These are phyloP conservation scores for Dendrophyllia cribrosa DNA, from an alignment of 64 coral and sea anemone species.

Conservation along the genomic window DNA sequence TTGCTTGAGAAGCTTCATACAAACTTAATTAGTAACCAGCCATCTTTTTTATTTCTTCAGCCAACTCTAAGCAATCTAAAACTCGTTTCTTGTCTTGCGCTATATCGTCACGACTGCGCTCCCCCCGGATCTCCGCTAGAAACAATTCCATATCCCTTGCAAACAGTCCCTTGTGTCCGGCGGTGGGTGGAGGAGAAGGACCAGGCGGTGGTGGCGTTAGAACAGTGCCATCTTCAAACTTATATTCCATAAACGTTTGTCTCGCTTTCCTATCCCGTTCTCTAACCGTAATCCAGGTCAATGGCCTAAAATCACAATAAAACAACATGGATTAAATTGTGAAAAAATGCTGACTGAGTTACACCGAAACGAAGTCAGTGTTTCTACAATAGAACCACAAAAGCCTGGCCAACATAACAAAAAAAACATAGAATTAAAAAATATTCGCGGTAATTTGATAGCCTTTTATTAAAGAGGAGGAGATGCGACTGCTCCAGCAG, in stretches of 20 bases:
- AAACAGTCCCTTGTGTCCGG: constrained; percentile 78
- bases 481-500: too few relatives aligned
- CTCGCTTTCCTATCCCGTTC: background rate
- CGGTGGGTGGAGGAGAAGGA: constrained; percentile 21
- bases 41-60: constrained; percentile 74
- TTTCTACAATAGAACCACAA: too few relatives aligned
- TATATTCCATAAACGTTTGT: constrained; percentile 45
- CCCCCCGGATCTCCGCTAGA: constrained; percentile 59
- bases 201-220: constrained; percentile 14
- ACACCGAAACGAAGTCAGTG: too few relatives aligned
- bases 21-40: background rate
- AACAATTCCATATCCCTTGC: constrained; percentile 82
- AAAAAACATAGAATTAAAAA: too few relatives aligned
- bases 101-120: constrained; percentile 62
- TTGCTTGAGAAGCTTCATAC: background rate
- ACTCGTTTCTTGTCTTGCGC: constrained; percentile 71
- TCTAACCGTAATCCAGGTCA: constrained; percentile 66
- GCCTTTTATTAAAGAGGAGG: too few relatives aligned
- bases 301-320: constrained; percentile 37
- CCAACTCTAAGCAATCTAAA: constrained; percentile 73
- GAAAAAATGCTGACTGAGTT: background rate
- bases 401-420: too few relatives aligned
- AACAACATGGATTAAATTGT: background rate
- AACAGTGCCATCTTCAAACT: constrained; percentile 78
- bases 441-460: too few relatives aligned